A percentile compares a stretch with the other conserved stretches of the same genome.
phyloP scores from a whole-genome alignment of 92 coral and sea anemone genomes.

The Umimayanthus kanabou region DNA sequence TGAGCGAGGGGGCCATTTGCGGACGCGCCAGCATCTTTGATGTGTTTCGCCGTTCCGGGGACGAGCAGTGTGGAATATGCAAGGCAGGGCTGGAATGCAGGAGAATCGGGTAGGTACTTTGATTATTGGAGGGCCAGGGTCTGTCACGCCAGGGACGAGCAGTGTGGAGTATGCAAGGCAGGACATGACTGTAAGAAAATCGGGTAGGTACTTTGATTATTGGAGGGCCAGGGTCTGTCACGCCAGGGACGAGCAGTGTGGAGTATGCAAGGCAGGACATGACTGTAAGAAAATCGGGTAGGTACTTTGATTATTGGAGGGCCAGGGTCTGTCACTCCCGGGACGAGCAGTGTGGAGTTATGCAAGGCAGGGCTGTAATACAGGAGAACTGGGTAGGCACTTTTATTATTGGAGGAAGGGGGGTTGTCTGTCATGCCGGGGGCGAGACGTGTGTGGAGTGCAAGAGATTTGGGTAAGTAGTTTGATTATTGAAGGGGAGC shows the following conservation, averaged over 20 bases:
- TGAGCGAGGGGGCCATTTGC: conserved; percentile 81
- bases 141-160: conserved; percentile 54
- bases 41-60: conserved; percentile 55
- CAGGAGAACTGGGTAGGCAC: conserved; percentile 69
- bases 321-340: conserved; percentile 43
- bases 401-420: too few relatives aligned
- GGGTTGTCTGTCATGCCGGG: conserved; percentile 43
- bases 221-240: conserved; percentile 10
- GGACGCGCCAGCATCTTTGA: conserved; percentile 76
- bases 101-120: conserved; percentile 64
- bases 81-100: conserved; percentile 66
- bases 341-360: conserved; percentile 56
- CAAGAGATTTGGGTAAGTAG: conserved; percentile 65
- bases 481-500: too few relatives aligned
- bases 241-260: too few relatives aligned
- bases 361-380: conserved; percentile 68
- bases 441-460: conserved; percentile 52
- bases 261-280: conserved; percentile 58
- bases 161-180: conserved; percentile 53
- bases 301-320: too few relatives aligned
- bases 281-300: conserved; percentile 80
- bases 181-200: conserved; percentile 72
- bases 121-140: background rate
- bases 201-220: conserved; percentile 48
- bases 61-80: conserved; percentile 62